Percentiles rank a stretch among this genome's conserved stretches.
These are phyloP conservation scores for Drosophila subpulchrella DNA, from an alignment of 1,140 invertebrate genomes.

Conservation along the genomic window DNA sequence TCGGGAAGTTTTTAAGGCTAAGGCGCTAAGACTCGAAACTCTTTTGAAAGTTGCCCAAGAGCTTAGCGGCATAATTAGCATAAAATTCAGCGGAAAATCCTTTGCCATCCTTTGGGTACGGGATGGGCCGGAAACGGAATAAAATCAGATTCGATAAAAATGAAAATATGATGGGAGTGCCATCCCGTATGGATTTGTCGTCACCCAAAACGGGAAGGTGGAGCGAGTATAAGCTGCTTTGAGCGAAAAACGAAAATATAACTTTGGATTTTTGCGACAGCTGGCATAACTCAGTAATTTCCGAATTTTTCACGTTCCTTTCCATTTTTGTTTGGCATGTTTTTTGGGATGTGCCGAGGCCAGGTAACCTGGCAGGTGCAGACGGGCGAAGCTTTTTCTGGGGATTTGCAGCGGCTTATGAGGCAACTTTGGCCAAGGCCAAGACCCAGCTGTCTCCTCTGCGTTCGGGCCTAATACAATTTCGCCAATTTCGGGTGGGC, in stretches of 20 bases:
- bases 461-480: constrained; percentile 36
- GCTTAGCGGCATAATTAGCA: constrained; percentile 75
- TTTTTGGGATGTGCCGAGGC: constrained; percentile 9
- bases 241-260: constrained; percentile 16
- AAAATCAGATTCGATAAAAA: constrained; percentile 48
- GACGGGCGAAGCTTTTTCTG: constrained; percentile 67
- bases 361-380: constrained; percentile 61
- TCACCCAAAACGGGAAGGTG: not conserved
- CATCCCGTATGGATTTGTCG: constrained; percentile 30
- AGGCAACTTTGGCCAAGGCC: constrained; percentile 68
- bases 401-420: constrained; percentile 72
- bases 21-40: constrained; percentile 54
- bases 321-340: constrained; percentile 25
- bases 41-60: constrained; percentile 70
- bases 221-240: constrained; percentile 34
- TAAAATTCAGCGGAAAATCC: constrained; percentile 70
- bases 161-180: constrained; percentile 18
- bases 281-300: constrained; percentile 80
- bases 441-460: constrained; percentile 27
- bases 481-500: constrained; percentile 15
- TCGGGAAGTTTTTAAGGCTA: constrained; percentile 47
- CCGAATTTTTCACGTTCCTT: constrained; percentile 61
- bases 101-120: constrained; percentile 20
- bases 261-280: constrained; percentile 53
- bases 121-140: constrained; percentile 33